phyloP scores from a whole-genome alignment of 2,113 vertebrate species.

The Microtus richardsoni region DNA sequence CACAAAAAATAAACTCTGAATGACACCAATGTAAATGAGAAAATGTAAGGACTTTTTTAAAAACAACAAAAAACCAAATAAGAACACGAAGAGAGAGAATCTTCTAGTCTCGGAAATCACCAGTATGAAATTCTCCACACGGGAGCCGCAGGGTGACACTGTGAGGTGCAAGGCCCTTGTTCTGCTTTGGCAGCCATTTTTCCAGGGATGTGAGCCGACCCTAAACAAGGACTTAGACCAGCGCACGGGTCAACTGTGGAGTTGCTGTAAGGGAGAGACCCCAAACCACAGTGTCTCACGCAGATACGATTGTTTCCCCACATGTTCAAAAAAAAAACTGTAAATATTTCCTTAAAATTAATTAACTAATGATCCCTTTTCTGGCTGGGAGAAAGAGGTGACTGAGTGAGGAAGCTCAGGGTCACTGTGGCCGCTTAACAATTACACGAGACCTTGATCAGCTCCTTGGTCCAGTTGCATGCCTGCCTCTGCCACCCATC shows the following conservation, averaged over 20 bases:
- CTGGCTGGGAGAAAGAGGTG: too few species aligned
- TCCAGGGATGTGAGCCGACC: background rate
- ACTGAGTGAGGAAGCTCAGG: too few species aligned
- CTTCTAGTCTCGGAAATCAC: conserved; percentile 49
- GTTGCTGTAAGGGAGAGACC: background rate
- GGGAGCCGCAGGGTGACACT: background rate
- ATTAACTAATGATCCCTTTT: conserved; percentile 15
- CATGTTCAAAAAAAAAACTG: background rate
- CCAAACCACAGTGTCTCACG: background rate
- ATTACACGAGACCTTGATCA: too few species aligned
- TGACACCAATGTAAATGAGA: conserved; percentile 66
- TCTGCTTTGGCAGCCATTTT: conserved; percentile 23
- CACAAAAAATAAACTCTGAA: conserved; percentile 47
- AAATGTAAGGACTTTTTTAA: conserved; percentile 47
- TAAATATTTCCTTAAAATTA: background rate
- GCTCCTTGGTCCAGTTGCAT: background rate
- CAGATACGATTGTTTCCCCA: background rate
- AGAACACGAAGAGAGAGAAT: conserved; percentile 5
- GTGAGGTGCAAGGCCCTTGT: background rate
- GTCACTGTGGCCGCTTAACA: too few species aligned
- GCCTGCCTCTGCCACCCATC: background rate
- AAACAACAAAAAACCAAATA: background rate
- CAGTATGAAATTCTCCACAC: conserved; percentile 22
- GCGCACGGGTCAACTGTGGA: background rate
- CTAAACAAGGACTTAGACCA: background rate